Evolutionary conservation across 37 sponge, comb jelly and placozoan species (phyloP).

Genomic region (Amphimedon queenslandica): DNA sequence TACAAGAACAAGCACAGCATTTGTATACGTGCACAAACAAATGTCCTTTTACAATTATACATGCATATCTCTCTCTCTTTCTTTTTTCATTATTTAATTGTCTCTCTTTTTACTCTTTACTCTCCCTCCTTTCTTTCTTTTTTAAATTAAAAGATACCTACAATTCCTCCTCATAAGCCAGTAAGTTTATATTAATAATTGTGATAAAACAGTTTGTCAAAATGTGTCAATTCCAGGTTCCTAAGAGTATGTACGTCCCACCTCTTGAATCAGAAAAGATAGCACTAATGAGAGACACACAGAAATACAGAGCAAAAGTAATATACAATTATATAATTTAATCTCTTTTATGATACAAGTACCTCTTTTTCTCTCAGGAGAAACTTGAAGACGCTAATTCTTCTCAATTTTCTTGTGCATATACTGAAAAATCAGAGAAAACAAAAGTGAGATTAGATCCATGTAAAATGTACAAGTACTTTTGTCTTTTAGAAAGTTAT

Average conservation of each 20-base stretch:
- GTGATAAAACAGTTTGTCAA: not conserved
- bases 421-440: conserved; percentile 70
- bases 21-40: too few relatives aligned
- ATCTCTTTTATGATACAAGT: too few relatives aligned
- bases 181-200: conserved; percentile 44
- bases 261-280: conserved; percentile 54
- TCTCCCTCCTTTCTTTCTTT: conserved; percentile 8
- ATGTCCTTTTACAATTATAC: too few relatives aligned
- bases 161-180: conserved; percentile 39
- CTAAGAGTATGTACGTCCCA: conserved; percentile 58
- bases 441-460: conserved; percentile 41
- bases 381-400: conserved; percentile 37
- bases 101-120: too few relatives aligned
- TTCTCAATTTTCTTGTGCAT: conserved; percentile 64
- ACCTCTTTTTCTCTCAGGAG: too few relatives aligned
- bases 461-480: not conserved
- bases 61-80: too few relatives aligned
- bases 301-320: conserved; percentile 71
- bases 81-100: too few relatives aligned
- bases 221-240: conserved; percentile 45
- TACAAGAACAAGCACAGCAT: too few relatives aligned
- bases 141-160: too few relatives aligned
- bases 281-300: conserved; percentile 16
- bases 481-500: conserved; percentile 27
- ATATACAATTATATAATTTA: conserved; percentile 1